Evolutionary conservation across 2,888 invertebrate genomes (phyloP), one percentile per base, ranked within the genome.

Genomic region (Athripsodes cinereus): DNA sequence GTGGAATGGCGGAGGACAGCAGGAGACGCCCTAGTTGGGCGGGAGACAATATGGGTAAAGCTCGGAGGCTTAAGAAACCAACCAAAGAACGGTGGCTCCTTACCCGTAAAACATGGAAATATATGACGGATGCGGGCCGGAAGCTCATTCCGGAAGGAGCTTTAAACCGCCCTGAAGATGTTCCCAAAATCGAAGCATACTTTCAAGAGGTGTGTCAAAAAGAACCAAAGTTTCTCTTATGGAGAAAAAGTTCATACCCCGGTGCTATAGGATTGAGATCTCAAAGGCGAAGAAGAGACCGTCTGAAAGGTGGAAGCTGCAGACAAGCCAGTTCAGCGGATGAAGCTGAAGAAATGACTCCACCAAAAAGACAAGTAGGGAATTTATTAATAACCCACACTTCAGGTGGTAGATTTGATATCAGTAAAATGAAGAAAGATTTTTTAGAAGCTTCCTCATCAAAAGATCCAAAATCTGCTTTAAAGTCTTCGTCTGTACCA

Each of bases 101-200:
- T 59, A 92, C 92, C 48, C 79, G 92, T 60, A 92, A 93, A 75
- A 92, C 92, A 51, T 92, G 92, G 92, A 81, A 90, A 67, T 92
- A 92, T 73, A 93, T 93, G 92, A 85, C 91, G n/a, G 92, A 92
- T 67, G 91, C 92, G 26, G 92, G 92, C 48, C 84, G 90, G 60
- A 87, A 88, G 69, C 79, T 93, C 53, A 86, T 92, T 58, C 92
- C 92, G n/a, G 92, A 92, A 53, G 88, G 88, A 19, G 80, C 82
- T 2, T 82, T 83, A 68, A 87, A 88, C 71, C 80, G 86, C 2
- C 72, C 81, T 1, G 90, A 92, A 68, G 90, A 90, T 68, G 79
- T 92, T 60, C 87, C 89, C 2, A 85, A 86, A 65, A 86, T 92
- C 65, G 92, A 92, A 69, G 86, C 88, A 21, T 87, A 91, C 70